Evolutionary conservation across 92 coral and sea anemone genomes (phyloP).

Genomic region (Galaxea fascicularis): DNA sequence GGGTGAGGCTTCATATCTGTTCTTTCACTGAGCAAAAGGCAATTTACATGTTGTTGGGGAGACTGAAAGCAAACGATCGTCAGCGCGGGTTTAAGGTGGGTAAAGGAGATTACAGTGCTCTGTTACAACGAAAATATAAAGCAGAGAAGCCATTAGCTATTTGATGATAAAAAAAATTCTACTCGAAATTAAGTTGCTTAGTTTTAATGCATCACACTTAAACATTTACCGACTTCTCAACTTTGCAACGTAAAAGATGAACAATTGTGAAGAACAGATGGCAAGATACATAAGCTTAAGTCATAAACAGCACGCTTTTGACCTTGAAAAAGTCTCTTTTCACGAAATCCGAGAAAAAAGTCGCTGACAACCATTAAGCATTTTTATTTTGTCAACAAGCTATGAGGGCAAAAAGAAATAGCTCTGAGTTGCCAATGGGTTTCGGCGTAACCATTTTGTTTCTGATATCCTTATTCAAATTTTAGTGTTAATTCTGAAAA

Average conservation of each 20-base stretch:
- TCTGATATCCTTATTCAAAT: no score
- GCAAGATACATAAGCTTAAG: no score
- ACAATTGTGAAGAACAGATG: no score
- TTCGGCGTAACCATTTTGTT: neutral
- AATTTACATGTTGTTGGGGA: neutral
- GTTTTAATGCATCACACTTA: no score
- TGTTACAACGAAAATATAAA: neutral
- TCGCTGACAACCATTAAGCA: neutral
- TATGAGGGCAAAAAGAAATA: neutral
- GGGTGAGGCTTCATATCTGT: constrained; percentile 11
- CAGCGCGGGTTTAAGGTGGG: constrained; percentile 6
- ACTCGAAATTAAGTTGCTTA: no score
- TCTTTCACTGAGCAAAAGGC: neutral
- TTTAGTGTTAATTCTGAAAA: no score
- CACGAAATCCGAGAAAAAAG: neutral
- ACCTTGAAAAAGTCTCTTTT: no score
- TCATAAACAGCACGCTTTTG: no score
- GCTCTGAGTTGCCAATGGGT: neutral
- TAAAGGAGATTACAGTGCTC: neutral
- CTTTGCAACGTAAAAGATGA: no score
- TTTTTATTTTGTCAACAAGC: neutral
- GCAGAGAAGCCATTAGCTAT: no score
- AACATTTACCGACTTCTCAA: no score
- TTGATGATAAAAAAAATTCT: no score
- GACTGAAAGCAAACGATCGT: neutral